phyloP scores from a whole-genome alignment of 1,140 invertebrate genomes.

The Gryllus bimaculatus region DNA sequence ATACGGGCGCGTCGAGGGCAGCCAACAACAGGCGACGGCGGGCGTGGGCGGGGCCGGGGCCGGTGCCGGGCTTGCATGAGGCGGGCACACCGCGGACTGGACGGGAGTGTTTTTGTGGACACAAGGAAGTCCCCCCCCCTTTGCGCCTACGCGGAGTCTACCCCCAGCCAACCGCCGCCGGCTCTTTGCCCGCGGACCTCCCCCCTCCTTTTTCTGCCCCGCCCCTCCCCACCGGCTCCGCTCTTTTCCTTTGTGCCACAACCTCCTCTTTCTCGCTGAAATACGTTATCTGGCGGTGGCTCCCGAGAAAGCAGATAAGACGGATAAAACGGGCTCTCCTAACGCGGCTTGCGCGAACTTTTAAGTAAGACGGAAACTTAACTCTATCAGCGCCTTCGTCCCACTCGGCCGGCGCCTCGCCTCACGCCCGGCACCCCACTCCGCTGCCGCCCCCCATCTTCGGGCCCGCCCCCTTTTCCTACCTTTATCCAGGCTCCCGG shows the following conservation, averaged over 20 bases:
- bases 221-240: background rate
- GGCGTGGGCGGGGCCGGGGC: too few species aligned
- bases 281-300: background rate
- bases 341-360: background rate
- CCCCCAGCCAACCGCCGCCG: too few species aligned
- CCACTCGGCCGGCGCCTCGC: background rate
- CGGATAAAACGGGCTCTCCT: background rate
- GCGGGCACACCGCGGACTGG: background rate
- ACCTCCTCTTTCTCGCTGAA: background rate
- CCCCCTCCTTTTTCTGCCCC: background rate
- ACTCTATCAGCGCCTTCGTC: background rate
- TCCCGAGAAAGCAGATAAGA: conserved; percentile 1
- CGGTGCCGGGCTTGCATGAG: background rate
- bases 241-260: background rate
- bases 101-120: background rate
- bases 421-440: background rate
- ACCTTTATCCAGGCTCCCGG: too few species aligned
- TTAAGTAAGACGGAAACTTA: conserved; percentile 4
- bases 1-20: background rate
- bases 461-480: too few species aligned
- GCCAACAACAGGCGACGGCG: background rate
- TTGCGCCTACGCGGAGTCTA: background rate
- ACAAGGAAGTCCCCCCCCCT: background rate
- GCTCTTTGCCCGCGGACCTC: background rate
- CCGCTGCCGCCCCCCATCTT: too few species aligned